Evolutionary conservation across 2,797 vertebrate genomes (phyloP).

Genomic region (Bradypodion ventrale): DNA sequence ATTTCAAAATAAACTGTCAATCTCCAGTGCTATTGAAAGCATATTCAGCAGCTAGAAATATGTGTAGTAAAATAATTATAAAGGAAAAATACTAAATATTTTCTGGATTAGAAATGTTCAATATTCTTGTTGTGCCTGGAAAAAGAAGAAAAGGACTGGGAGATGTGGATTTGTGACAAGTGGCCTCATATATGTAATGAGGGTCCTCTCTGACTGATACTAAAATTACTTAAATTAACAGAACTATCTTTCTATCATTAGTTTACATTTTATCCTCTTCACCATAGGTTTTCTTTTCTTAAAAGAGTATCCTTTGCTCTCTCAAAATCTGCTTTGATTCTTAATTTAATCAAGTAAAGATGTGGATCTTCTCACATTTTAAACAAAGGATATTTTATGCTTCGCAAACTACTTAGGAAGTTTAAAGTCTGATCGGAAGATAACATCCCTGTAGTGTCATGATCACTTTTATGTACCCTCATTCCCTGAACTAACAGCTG

Average conservation of each 20-base stretch:
- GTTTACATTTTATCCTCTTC: not conserved
- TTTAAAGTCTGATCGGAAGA: not conserved
- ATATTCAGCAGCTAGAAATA: not conserved
- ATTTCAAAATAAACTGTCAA: not conserved
- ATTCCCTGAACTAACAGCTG: not conserved
- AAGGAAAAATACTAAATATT: not conserved
- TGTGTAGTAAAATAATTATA: not conserved
- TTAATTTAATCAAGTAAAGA: constrained; percentile 26
- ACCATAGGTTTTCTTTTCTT: not conserved
- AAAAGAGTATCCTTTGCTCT: not conserved
- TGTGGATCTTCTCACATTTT: not conserved
- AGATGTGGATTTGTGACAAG: not conserved
- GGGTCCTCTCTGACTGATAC: fast-evolving
- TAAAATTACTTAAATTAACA: not conserved
- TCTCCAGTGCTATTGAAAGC: not conserved
- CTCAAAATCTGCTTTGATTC: not conserved
- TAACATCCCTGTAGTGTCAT: not conserved
- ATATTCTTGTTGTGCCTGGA: not conserved
- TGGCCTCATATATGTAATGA: not conserved
- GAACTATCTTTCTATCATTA: not conserved
- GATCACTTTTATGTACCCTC: fast-evolving
- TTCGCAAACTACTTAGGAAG: fast-evolving
- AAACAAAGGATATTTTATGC: fast-evolving
- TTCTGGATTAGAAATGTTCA: not conserved
- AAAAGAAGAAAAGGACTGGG: fast-evolving